phyloP scores from a whole-genome alignment of 2,797 vertebrate species.

The Phrynocephalus guinanensis region DNA sequence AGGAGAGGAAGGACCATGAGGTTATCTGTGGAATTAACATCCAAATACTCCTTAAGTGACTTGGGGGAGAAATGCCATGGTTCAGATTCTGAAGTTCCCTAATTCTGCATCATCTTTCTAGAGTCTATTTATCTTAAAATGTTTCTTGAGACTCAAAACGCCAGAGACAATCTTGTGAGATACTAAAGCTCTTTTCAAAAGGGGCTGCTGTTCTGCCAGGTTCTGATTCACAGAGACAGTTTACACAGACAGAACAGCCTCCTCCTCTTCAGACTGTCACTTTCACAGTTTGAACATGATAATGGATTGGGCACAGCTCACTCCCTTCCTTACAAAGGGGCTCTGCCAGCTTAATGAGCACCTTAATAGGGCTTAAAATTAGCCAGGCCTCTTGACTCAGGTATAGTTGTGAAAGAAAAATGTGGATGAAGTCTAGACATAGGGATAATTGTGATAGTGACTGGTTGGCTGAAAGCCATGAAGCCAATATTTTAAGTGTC shows the following conservation, averaged over 20 bases:
- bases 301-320: too few species aligned
- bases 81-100: background rate
- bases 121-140: background rate
- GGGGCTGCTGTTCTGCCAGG: too few species aligned
- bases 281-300: too few species aligned
- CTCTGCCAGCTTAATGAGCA: too few species aligned
- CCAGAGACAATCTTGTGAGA: background rate
- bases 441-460: background rate
- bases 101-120: background rate
- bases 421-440: background rate
- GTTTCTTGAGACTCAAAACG: too few species aligned
- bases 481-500: background rate
- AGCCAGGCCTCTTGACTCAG: background rate
- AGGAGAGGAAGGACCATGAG: background rate
- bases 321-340: too few species aligned
- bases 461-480: background rate
- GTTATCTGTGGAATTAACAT: background rate
- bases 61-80: background rate
- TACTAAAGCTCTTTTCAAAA: too few species aligned
- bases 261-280: too few species aligned
- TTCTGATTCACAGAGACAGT: too few species aligned
- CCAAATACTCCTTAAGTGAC: background rate
- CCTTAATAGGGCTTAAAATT: background rate
- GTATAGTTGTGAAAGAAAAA: background rate
- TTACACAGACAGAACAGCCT: too few species aligned